A percentile compares a stretch with the other conserved stretches of the same genome.
phyloP scores from a whole-genome alignment of 2,888 invertebrate species.

The Macaria liturata region DNA sequence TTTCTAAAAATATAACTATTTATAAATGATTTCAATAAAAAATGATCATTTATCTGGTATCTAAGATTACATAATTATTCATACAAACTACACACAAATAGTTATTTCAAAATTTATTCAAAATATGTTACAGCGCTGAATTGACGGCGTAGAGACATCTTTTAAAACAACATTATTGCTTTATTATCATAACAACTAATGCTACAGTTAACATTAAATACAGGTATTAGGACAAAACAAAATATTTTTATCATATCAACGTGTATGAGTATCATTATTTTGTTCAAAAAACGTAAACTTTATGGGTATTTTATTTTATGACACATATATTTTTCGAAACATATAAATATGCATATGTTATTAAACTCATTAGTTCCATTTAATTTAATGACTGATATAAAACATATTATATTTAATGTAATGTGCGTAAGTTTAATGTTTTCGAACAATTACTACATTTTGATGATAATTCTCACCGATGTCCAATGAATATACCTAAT shows the following conservation, averaged over 20 bases:
- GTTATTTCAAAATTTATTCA: slow-evolving; percentile 56
- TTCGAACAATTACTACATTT: slow-evolving; percentile 13
- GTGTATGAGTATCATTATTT: too few relatives aligned
- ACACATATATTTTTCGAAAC: too few relatives aligned
- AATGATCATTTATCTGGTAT: slow-evolving; percentile 27
- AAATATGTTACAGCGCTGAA: slow-evolving; percentile 77
- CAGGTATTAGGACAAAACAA: not conserved
- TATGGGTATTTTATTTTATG: too few relatives aligned
- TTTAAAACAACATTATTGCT: slow-evolving; percentile 64
- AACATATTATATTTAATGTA: too few relatives aligned
- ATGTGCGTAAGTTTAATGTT: too few relatives aligned
- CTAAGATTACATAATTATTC: slow-evolving; percentile 44
- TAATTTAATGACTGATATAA: too few relatives aligned
- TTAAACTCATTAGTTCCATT: too few relatives aligned
- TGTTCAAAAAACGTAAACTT: too few relatives aligned
- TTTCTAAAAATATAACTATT: too few relatives aligned
- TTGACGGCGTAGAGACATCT: slow-evolving; percentile 80
- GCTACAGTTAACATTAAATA: slow-evolving; percentile 61
- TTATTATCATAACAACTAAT: slow-evolving; percentile 44
- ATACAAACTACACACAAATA: slow-evolving; percentile 54
- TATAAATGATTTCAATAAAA: too few relatives aligned
- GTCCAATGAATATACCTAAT: slow-evolving; percentile 54
- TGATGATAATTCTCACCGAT: slow-evolving; percentile 80
- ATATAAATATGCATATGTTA: too few relatives aligned
- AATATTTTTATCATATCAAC: too few relatives aligned